Evolutionary conservation across 1,140 invertebrate species (phyloP).

Genomic region (Metaphire vulgaris): DNA sequence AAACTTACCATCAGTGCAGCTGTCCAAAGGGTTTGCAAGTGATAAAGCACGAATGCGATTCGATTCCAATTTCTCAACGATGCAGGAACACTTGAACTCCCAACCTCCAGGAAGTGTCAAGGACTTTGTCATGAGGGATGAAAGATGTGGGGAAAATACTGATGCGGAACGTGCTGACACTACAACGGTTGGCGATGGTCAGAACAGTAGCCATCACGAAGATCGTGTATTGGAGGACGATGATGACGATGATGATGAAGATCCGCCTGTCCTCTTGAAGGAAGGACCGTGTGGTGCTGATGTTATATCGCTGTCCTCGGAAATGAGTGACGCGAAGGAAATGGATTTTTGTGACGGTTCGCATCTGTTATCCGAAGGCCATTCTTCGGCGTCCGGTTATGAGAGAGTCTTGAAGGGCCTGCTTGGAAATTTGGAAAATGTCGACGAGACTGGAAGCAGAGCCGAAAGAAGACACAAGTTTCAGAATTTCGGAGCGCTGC

Average conservation of each 20-base stretch:
- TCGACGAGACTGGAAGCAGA: not conserved
- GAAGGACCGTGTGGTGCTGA: not conserved
- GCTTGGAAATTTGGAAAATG: not conserved
- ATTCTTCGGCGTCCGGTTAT: not conserved
- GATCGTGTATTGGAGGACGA: slow-evolving; percentile 18
- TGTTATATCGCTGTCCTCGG: not conserved
- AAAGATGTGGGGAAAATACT: not conserved
- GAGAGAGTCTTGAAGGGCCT: not conserved
- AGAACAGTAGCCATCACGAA: not conserved
- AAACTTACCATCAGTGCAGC: too few species aligned
- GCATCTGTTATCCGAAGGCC: not conserved
- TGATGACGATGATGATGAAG: slow-evolving; percentile 18
- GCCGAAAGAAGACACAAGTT: not conserved
- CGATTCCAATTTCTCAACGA: too few species aligned
- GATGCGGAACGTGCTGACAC: not conserved
- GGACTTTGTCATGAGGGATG: not conserved
- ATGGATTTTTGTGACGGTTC: not conserved
- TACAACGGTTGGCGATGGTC: not conserved
- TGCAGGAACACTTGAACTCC: too few species aligned
- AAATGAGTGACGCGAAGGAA: not conserved
- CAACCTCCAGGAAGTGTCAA: too few species aligned
- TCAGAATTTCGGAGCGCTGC: too few species aligned
- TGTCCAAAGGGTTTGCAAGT: too few species aligned
- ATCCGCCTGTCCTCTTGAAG: not conserved
- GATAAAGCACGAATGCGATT: too few species aligned